A percentile compares a stretch with the other conserved stretches of the same genome.
Evolutionary conservation across 2,797 vertebrate genomes (phyloP).

Genomic region (Crypturellus tataupa): DNA sequence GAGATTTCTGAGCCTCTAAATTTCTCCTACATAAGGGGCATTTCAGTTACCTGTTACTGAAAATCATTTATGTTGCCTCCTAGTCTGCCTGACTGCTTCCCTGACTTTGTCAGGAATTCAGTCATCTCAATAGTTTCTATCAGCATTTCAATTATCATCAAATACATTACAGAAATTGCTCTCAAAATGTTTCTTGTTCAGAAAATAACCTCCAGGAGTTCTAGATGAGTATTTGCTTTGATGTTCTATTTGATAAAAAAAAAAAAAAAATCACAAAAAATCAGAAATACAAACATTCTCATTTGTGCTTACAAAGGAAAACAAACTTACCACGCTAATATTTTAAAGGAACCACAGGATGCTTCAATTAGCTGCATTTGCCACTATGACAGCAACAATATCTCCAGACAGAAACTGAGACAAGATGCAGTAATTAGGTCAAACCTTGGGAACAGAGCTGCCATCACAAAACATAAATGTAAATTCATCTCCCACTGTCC

Average conservation of each 20-base stretch:
- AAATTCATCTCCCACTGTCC: conserved; percentile 3
- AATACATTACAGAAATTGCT: neutral
- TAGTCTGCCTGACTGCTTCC: neutral
- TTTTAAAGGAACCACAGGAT: conserved; percentile 30
- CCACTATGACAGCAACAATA: conserved; percentile 61
- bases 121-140: neutral
- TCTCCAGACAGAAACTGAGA: conserved; percentile 57
- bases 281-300: neutral
- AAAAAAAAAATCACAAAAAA: neutral
- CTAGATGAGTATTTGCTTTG: neutral
- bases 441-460: conserved; percentile 43
- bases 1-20: neutral
- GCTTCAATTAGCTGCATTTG: conserved; percentile 48
- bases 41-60: neutral
- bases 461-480: conserved; percentile 16
- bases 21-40: fast-evolving
- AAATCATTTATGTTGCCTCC: neutral
- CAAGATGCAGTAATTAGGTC: conserved; percentile 55
- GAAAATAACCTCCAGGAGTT: neutral
- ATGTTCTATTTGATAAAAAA: neutral
- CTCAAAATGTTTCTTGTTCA: neutral
- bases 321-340: neutral
- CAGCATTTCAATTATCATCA: neutral
- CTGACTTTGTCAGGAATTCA: neutral
- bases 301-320: conserved; percentile 1